Evolutionary conservation across 2,113 vertebrate genomes (phyloP), one percentile per base, ranked within the genome.

Genomic region (Brachyistius frenatus): DNA sequence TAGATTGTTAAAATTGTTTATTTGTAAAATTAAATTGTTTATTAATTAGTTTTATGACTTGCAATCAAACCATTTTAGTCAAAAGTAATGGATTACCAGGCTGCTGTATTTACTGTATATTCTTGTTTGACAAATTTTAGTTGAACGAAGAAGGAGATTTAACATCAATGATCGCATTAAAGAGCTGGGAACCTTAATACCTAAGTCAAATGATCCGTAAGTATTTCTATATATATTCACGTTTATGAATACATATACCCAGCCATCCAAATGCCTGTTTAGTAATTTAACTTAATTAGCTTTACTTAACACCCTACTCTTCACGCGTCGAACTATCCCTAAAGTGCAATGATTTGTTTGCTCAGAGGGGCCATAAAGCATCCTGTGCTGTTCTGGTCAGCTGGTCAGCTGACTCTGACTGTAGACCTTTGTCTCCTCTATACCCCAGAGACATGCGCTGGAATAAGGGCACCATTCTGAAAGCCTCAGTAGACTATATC

Each of bases 401-500:
- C 78, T 72, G 85, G 78, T 92, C 87, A 88, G 79, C 86, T 87
- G 85, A 87, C 57, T 81, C 89, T 89, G 67, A 92, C 84, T 90
- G 78, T 63, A 78, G 83, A 78, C 74, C 53, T 83, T 89, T 93
- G 88, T 92, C 66, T 89, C n/a, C 89, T 89, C 66, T 70, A 53
- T 84, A 61, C 83, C 76, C 71, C 89, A 99, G 97, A 87, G 97
- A 99, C 87, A 96, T 96, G 95, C 96, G 97, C 82, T 98, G 96
- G 97, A 99, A 99, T 91, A 99, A 99, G 86, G 97, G 97, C 53
- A 99, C 96, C 67, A 98, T 99, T 91, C 92, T 99, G 47, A 99
- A 99, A 83, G 97, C 97, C 0, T 99, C 97, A 0, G 97, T 99
- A 77, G 97, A 99, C 92, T 99, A 98, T 52, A 99, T 99, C 89